Conservation (phyloP, 2,797 vertebrate species). For the Chiroxiphia lanceolata region DNA sequence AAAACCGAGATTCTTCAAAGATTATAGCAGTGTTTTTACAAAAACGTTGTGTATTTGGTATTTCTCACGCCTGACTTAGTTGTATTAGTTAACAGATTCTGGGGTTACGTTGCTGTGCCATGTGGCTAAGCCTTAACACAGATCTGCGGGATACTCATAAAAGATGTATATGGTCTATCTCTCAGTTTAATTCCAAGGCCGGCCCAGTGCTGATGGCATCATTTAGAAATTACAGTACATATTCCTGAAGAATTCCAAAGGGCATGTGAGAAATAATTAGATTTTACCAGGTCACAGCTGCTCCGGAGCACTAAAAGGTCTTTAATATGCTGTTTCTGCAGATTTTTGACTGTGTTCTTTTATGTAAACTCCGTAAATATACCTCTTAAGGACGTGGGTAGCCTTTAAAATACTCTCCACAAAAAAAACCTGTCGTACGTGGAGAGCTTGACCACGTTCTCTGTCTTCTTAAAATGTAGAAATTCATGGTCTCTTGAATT, state of each 20-base stretch:
- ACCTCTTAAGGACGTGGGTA: conserved; percentile 12
- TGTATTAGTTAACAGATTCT: conserved; percentile 57
- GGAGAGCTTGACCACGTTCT: background rate
- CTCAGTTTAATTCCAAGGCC: conserved; percentile 54
- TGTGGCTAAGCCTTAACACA: conserved; percentile 24
- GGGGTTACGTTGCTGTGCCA: conserved; percentile 20
- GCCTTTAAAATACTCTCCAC: conserved; percentile 46
- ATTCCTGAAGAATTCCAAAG: conserved; percentile 71
- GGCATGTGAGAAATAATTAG: conserved; percentile 73
- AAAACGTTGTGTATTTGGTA: background rate
- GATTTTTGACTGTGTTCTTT: conserved; percentile 51
- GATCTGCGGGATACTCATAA: conserved; percentile 59
- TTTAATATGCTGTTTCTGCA: conserved; percentile 56
- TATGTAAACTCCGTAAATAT: conserved; percentile 46
- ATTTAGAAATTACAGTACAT: conserved; percentile 64
- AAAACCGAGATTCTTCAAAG: background rate
- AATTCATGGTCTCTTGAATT: background rate
- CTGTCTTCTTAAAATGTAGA: background rate
- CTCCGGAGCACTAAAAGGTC: conserved; percentile 64
- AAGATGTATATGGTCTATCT: conserved; percentile 59
- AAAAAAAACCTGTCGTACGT: background rate
- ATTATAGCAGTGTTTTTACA: conserved; percentile 37
- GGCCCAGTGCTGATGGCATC: conserved; percentile 62
- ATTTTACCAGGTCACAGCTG: conserved; percentile 74
- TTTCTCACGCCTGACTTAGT: conserved; percentile 9